Percentiles rank a stretch among this genome's conserved stretches.
Evolutionary conservation across 2,113 vertebrate genomes (phyloP).

Genomic region (Lepisosteus oculatus): DNA sequence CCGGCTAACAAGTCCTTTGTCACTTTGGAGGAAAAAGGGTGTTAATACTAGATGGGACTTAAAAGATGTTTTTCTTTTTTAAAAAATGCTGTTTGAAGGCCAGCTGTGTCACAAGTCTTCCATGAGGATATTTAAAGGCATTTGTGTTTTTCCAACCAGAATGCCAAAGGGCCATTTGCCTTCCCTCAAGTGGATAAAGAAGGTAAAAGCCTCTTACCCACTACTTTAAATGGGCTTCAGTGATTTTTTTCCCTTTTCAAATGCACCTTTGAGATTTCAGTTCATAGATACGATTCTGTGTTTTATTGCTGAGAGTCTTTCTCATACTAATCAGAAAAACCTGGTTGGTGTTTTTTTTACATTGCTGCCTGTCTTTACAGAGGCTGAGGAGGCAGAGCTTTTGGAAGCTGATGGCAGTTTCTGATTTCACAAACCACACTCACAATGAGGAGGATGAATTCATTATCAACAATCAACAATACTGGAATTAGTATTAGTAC

Average conservation of each 20-base stretch:
- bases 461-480: too few relatives aligned
- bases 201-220: conserved; percentile 65
- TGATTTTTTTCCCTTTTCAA: conserved; percentile 42
- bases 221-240: conserved; percentile 39
- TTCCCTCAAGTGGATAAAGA: conserved; percentile 46
- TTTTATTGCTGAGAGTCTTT: conserved; percentile 24
- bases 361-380: too few relatives aligned
- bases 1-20: conserved; percentile 57
- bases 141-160: conserved; percentile 41
- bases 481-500: too few relatives aligned
- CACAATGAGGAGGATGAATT: too few relatives aligned
- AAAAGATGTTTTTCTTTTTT: conserved; percentile 30
- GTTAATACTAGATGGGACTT: not conserved
- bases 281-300: conserved; percentile 47
- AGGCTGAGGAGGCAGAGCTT: too few relatives aligned
- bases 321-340: conserved; percentile 8
- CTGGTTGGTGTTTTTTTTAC: too few relatives aligned
- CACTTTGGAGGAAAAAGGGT: conserved; percentile 46
- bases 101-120: conserved; percentile 28
- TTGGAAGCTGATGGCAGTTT: too few relatives aligned
- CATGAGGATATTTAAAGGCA: conserved; percentile 17
- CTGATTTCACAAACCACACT: too few relatives aligned
- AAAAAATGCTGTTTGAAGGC: conserved; percentile 34
- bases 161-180: conserved; percentile 48
- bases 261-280: conserved; percentile 52